phyloP scores from a whole-genome alignment of 1,140 invertebrate genomes.

The Cyclargus thomasi region DNA sequence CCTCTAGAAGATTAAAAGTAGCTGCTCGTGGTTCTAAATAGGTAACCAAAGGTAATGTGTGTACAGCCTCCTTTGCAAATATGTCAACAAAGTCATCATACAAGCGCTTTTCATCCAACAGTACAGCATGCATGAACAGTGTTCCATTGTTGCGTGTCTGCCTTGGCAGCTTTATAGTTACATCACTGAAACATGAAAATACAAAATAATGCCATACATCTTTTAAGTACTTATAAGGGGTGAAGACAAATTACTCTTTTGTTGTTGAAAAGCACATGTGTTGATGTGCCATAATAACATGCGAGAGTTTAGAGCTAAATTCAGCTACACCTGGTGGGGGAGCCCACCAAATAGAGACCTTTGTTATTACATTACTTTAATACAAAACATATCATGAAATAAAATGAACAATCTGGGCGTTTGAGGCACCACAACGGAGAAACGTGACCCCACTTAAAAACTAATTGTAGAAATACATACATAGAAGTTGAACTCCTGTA shows the following conservation, averaged over 20 bases:
- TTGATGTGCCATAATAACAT: no score
- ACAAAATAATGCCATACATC: neutral
- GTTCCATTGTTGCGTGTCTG: slow-evolving; percentile 86
- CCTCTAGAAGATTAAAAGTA: slow-evolving; percentile 84
- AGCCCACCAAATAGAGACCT: no score
- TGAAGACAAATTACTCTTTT: no score
- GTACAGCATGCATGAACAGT: slow-evolving; percentile 80
- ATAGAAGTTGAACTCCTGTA: slow-evolving; percentile 64
- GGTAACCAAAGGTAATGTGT: slow-evolving; percentile 79
- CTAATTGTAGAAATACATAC: slow-evolving; percentile 36
- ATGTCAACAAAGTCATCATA: slow-evolving; percentile 74
- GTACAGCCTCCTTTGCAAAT: slow-evolving; percentile 74
- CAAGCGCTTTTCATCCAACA: slow-evolving; percentile 71
- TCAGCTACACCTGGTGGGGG: no score
- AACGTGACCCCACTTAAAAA: neutral
- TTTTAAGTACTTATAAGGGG: no score
- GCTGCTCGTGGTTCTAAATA: slow-evolving; percentile 83
- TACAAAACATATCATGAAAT: no score
- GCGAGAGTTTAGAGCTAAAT: no score
- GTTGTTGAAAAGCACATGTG: no score
- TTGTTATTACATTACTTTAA: no score
- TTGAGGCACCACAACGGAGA: no score
- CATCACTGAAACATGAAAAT: slow-evolving; percentile 66
- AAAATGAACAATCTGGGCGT: no score
- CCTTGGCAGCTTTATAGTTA: slow-evolving; percentile 79